Evolutionary conservation across 1,140 invertebrate species (phyloP).

Genomic region (Notospermus geniculatus): DNA sequence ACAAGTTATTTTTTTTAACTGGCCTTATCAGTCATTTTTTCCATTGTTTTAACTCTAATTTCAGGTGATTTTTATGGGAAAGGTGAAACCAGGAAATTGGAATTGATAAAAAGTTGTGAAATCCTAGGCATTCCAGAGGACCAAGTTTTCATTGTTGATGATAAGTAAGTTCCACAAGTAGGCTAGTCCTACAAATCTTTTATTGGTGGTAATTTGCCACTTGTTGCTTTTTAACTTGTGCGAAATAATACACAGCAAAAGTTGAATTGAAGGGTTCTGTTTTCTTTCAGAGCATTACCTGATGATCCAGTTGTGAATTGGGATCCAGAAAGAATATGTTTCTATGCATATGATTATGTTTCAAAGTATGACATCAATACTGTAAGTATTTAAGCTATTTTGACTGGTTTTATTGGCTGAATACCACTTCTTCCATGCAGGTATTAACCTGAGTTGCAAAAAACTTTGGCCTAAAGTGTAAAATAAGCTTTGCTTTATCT

Average conservation of each 20-base stretch:
- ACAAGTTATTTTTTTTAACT: no score
- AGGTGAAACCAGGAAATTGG: constrained; percentile 68
- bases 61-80: constrained; percentile 72
- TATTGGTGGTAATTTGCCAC: background rate
- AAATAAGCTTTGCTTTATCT: no score
- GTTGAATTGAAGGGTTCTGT: no score
- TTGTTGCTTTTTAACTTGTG: no score
- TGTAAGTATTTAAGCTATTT: constrained; percentile 31
- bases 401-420: background rate
- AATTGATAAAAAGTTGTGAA: constrained; percentile 75
- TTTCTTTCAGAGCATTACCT: constrained; percentile 59
- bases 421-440: no score
- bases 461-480: no score
- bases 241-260: no score
- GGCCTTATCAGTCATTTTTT: no score
- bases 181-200: background rate
- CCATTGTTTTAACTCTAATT: constrained; percentile 31
- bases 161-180: constrained; percentile 25
- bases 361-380: constrained; percentile 67
- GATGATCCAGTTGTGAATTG: constrained; percentile 75
- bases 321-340: constrained; percentile 64
- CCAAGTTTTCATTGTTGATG: constrained; percentile 68
- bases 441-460: no score
- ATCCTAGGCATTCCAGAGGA: constrained; percentile 73
- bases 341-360: constrained; percentile 11